These are phyloP conservation scores for Anagyrus pseudococci DNA, from an alignment of 2,888 invertebrate species.

Conservation along the genomic window DNA sequence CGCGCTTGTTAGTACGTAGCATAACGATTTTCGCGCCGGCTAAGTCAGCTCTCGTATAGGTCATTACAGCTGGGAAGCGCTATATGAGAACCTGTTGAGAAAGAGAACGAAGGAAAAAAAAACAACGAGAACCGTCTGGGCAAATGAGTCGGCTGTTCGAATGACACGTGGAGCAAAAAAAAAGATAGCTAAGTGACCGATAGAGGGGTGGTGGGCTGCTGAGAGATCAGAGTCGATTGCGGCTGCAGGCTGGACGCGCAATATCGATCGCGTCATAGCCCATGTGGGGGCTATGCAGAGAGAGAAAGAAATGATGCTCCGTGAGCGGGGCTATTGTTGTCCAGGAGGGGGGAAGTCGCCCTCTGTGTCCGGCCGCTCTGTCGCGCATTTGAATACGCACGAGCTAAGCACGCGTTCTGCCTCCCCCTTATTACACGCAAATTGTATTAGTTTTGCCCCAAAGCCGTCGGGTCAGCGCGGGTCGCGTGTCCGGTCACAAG, in stretches of 20 bases:
- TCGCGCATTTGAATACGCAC: constrained; percentile 54
- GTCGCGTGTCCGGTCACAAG: constrained; percentile 50
- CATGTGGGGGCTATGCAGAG: too few relatives aligned
- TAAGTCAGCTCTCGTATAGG: too few relatives aligned
- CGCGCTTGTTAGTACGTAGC: too few relatives aligned
- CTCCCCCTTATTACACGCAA: constrained; percentile 58
- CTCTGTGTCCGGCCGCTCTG: neutral
- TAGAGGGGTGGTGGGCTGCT: too few relatives aligned
- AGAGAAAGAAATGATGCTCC: too few relatives aligned
- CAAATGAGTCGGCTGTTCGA: neutral
- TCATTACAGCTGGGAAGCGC: too few relatives aligned
- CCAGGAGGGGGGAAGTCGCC: too few relatives aligned
- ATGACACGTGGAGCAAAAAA: neutral
- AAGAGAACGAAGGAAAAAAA: constrained; percentile 11
- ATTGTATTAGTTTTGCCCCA: constrained; percentile 63
- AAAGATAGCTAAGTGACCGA: constrained; percentile 43
- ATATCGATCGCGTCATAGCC: constrained; percentile 48
- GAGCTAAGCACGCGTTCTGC: constrained; percentile 39
- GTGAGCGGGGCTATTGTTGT: neutral
- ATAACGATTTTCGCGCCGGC: too few relatives aligned
- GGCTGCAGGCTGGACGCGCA: constrained; percentile 35
- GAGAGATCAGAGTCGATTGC: constrained; percentile 33
- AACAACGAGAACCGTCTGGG: neutral
- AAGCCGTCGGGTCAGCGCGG: constrained; percentile 60
- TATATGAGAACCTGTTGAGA: constrained; percentile 11